Evolutionary conservation across 2,797 vertebrate species (phyloP).

Genomic region (Enteromius radiatus): DNA sequence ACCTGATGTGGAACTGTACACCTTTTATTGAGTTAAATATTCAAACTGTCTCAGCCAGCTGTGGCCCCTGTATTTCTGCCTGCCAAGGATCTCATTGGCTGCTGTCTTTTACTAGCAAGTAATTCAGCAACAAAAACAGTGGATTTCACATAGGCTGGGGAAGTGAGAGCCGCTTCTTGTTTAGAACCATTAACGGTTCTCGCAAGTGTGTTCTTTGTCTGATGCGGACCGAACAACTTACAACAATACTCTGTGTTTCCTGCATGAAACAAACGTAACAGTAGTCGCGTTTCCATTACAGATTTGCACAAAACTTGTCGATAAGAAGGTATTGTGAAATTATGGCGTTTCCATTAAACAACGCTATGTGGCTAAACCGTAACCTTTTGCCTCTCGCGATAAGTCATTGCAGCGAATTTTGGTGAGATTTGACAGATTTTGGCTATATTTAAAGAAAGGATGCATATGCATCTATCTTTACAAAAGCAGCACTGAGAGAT

Average conservation of each 20-base stretch:
- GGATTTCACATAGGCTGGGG: background rate
- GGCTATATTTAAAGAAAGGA: too few species aligned
- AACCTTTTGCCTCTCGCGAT: too few species aligned
- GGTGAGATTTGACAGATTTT: too few species aligned
- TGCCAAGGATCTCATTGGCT: slow-evolving; percentile 40
- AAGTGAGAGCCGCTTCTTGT: background rate
- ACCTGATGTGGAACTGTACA: slow-evolving; percentile 75
- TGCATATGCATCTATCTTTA: too few species aligned
- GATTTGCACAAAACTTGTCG: too few species aligned
- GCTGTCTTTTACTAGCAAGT: slow-evolving; percentile 31
- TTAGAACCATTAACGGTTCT: background rate
- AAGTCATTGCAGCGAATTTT: too few species aligned
- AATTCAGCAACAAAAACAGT: background rate
- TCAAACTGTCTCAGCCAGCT: slow-evolving; percentile 70
- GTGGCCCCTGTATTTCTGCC: slow-evolving; percentile 56
- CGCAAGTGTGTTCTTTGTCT: background rate
- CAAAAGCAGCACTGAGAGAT: too few species aligned
- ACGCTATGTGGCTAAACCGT: too few species aligned
- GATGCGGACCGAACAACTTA: background rate
- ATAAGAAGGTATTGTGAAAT: too few species aligned
- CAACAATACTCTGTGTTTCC: background rate
- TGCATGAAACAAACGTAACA: background rate
- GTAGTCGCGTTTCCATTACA: background rate
- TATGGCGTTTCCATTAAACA: too few species aligned
- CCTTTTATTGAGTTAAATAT: slow-evolving; percentile 77